A percentile compares a stretch with the other conserved stretches of the same genome.
These are phyloP conservation scores for Larimichthys crocea DNA, from an alignment of 2,113 vertebrate genomes.

Conservation along the genomic window DNA sequence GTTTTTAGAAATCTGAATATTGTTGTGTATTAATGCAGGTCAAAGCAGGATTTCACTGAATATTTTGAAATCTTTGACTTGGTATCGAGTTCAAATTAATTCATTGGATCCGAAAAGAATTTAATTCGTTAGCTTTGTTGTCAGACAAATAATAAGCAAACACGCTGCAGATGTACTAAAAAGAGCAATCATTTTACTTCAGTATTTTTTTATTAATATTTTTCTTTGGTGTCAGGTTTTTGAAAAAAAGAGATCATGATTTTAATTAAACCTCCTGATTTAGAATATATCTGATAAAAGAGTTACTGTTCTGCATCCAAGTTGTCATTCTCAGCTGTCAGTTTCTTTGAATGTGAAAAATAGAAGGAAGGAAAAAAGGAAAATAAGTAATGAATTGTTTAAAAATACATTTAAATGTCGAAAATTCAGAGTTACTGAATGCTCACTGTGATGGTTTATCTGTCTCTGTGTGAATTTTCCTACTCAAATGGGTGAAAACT, in stretches of 20 bases:
- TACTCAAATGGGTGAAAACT: neutral
- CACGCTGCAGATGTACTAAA: neutral
- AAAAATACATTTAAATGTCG: neutral
- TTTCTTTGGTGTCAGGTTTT: neutral
- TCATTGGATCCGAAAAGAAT: neutral
- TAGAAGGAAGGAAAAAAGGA: neutral
- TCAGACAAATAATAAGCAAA: neutral
- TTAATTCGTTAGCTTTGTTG: neutral
- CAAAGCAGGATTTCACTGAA: neutral
- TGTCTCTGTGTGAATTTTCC: neutral
- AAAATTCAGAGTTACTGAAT: neutral
- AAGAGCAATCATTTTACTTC: neutral
- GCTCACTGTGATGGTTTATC: neutral
- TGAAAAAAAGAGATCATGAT: neutral
- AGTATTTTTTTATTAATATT: neutral
- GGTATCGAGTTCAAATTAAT: neutral
- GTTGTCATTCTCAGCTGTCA: neutral
- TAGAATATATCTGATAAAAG: neutral
- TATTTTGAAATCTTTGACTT: neutral
- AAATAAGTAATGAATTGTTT: neutral
- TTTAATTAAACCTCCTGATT: neutral
- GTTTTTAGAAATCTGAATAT: neutral
- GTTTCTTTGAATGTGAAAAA: neutral
- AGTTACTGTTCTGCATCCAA: neutral
- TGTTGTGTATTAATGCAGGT: neutral